Evolutionary conservation across 1,140 invertebrate genomes (phyloP), one percentile per base, ranked within the genome.

Genomic region (Bombus confusus): DNA sequence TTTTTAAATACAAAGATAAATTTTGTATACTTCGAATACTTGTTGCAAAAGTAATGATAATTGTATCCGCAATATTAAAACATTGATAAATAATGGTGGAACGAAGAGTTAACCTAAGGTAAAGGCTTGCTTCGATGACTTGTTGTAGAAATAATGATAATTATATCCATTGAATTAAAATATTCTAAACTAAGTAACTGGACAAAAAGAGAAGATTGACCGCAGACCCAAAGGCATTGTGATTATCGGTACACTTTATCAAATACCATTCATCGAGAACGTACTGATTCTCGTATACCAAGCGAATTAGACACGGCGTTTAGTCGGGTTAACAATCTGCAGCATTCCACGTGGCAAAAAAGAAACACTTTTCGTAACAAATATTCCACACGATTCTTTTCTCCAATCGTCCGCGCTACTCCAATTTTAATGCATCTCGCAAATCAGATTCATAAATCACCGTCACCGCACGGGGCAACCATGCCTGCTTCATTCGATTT

Each of bases 391-490:
- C n/a, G n/a, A 25, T 31, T 62, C 57, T 43, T 43, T 41, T 13
- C n/a, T 10, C 18, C 75, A 15, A 57, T 41, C 71, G 47, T 8
- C 12, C 72, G 10, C 39, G 28, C 57, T 31, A 62, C 75, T 77
- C 75, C 15, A 41, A 77, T 77, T 77, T 77, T 64, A 77, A 77
- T n/a, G 52, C 52, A 28, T 37, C 47, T 28, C 39, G 39, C 25
- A 8, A 25, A 77, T 62, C 62, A 41, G 3, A 41, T 10, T 64
- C 57, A 62, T 77, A 77, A 77, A 77, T 77, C 75, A 77, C 25
- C 57, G 37, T 64, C 37, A 41, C 37, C 59, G 59, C 59, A 28
- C 37, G 37, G 41, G 3, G 75, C 6, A 22, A 6, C 39, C 2
- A n/a, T 10, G 34, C 18, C 15, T 34, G 75, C 28, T 39, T 31